Evolutionary conservation across 2,113 vertebrate genomes (phyloP), one percentile per base, ranked within the genome.

Genomic region (Aythya baeri): DNA sequence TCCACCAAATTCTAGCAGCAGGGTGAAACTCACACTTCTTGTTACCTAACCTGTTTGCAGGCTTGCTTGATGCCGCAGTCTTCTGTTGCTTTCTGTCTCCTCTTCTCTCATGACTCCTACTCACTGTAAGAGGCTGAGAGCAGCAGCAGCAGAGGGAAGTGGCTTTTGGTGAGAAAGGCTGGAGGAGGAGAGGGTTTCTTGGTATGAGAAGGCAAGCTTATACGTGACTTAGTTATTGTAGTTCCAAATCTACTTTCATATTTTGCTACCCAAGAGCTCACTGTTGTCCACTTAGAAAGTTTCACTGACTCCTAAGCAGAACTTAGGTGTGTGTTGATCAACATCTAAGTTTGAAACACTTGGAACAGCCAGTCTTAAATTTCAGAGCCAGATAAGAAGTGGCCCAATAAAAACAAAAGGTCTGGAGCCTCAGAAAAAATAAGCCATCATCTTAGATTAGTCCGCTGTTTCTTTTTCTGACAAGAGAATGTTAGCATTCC

Each of bases 61-160:
- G 78, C 71, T 94, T 2, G 0, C 57, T 83, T 3, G 5, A 1
- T 75, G 49, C 83, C 2, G 1, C 6, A 3, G 62, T 46, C 71
- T 82, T 43, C 75, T 70, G 79, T 78, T 73, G 68, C 41, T 57
- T 63, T 85, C 0, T 2, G 0, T 63, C 75, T 81, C 55, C 62
- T 94, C 46, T 36, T 58, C 59, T 6, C 57, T 46, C 36, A 12
- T 7, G 81, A 27, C 74, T 89, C 62, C 67, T 72, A 14, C 84
- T 66, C 1, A 0, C 78, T 50, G 41, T n/a, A 13, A 13, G 91
- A 83, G 44, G 54, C 78, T 59, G 63, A 86, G 85, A 77, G 85
- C 79, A 57, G 84, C 84, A 89, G 87, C 75, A 74, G 52, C 11
- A 59, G 75, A 83, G 94, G 93, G 93, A 93, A 95, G 93, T 95